phyloP scores from a whole-genome alignment of 2,888 invertebrate genomes.

The Gari tellinella region DNA sequence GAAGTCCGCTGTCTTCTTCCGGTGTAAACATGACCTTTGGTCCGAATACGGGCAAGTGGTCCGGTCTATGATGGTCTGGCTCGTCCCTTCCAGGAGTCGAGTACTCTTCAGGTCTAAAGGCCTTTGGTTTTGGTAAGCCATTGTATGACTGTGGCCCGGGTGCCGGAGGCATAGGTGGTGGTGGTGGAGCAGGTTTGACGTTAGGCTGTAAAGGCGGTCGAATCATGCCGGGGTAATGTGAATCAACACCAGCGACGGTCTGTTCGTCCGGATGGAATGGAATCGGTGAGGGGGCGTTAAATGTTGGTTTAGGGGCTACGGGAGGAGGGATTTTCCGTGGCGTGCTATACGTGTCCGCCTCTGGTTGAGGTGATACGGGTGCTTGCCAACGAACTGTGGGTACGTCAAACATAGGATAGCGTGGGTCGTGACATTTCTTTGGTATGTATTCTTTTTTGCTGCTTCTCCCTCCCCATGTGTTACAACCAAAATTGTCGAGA shows the following conservation, averaged over 20 bases:
- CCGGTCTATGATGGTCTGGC: slow-evolving; percentile 39
- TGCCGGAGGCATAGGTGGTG: slow-evolving; percentile 57
- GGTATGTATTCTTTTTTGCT: slow-evolving; percentile 42
- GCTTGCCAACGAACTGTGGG: slow-evolving; percentile 29
- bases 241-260: slow-evolving; percentile 20
- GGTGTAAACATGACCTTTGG: slow-evolving; percentile 59
- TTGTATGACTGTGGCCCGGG: slow-evolving; percentile 9
- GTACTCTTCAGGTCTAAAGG: slow-evolving; percentile 24
- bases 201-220: slow-evolving; percentile 38
- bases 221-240: slow-evolving; percentile 57
- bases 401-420: slow-evolving; percentile 59
- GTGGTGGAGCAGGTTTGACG: slow-evolving; percentile 49
- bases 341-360: not conserved
- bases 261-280: slow-evolving; percentile 26
- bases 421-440: slow-evolving; percentile 41
- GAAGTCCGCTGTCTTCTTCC: slow-evolving; percentile 40
- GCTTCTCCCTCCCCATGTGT: slow-evolving; percentile 17
- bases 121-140: slow-evolving; percentile 19
- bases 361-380: slow-evolving; percentile 22
- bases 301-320: slow-evolving; percentile 46
- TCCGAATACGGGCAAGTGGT: slow-evolving; percentile 71
- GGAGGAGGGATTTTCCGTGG: slow-evolving; percentile 27
- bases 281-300: slow-evolving; percentile 28
- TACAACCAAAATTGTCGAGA: slow-evolving; percentile 43
- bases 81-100: slow-evolving; percentile 50